These are phyloP conservation scores for Taphrorychus bicolor DNA, from an alignment of 2,888 invertebrate species.

Conservation along the genomic window DNA sequence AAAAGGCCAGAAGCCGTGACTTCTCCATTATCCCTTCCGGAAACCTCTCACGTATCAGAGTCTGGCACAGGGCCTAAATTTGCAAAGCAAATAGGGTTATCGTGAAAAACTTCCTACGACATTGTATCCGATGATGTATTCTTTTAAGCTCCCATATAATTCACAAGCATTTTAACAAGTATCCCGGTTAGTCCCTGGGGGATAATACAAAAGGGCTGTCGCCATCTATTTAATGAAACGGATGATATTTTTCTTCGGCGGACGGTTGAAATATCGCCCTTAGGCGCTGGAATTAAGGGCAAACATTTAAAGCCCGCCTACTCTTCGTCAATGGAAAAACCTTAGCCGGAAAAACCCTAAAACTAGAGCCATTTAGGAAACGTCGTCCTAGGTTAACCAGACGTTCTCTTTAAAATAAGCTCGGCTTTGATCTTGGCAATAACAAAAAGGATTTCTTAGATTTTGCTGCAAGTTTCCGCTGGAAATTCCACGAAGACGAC, in stretches of 20 bases:
- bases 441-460: conserved; percentile 16
- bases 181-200: background rate
- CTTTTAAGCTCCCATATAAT: conserved; percentile 13
- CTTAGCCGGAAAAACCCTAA: background rate
- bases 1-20: background rate
- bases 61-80: conserved; percentile 17
- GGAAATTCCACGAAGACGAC: background rate
- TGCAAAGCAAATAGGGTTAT: conserved; percentile 24
- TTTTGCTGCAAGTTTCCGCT: background rate
- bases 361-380: conserved; percentile 1
- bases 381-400: background rate
- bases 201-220: background rate
- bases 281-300: background rate
- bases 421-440: conserved; percentile 13
- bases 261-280: background rate
- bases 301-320: background rate
- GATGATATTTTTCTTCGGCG: background rate
- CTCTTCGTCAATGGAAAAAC: background rate
- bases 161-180: conserved; percentile 8
- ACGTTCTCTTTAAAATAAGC: conserved; percentile 14
- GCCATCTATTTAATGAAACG: background rate
- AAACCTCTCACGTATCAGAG: conserved; percentile 18
- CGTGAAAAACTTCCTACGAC: conserved; percentile 10
- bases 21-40: conserved; percentile 3
- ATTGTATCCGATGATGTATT: conserved; percentile 20